Evolutionary conservation across 2,113 vertebrate genomes (phyloP).

Genomic region (Lasiurus cinereus): DNA sequence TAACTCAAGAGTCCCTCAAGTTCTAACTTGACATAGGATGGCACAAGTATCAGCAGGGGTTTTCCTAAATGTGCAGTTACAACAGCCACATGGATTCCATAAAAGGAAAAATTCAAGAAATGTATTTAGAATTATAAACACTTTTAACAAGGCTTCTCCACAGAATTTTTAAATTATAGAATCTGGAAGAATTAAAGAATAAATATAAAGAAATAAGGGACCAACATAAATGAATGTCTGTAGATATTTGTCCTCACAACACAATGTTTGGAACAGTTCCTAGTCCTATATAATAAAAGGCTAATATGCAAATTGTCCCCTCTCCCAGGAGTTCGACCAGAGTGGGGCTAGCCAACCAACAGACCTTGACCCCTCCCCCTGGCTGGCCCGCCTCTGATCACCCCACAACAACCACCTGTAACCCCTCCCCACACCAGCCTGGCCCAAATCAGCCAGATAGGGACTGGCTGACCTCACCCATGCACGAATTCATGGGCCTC

Average conservation of each 20-base stretch:
- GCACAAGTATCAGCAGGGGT: neutral
- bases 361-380: too few species aligned
- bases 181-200: conserved; percentile 52
- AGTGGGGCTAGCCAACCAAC: too few species aligned
- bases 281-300: neutral
- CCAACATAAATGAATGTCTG: neutral
- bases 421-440: too few species aligned
- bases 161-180: conserved; percentile 3
- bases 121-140: conserved; percentile 45
- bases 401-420: too few species aligned
- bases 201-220: neutral
- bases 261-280: neutral
- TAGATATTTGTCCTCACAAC: neutral
- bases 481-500: too few species aligned
- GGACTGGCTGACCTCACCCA: too few species aligned
- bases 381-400: too few species aligned
- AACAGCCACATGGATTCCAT: neutral
- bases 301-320: too few species aligned
- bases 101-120: conserved; percentile 44
- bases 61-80: conserved; percentile 41
- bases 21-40: conserved; percentile 29
- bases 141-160: conserved; percentile 16
- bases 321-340: too few species aligned
- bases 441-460: too few species aligned
- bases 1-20: conserved; percentile 31